A percentile compares a stretch with the other conserved stretches of the same genome.
phyloP scores from a whole-genome alignment of 2,797 vertebrate species.

The Sparidentex hasta region DNA sequence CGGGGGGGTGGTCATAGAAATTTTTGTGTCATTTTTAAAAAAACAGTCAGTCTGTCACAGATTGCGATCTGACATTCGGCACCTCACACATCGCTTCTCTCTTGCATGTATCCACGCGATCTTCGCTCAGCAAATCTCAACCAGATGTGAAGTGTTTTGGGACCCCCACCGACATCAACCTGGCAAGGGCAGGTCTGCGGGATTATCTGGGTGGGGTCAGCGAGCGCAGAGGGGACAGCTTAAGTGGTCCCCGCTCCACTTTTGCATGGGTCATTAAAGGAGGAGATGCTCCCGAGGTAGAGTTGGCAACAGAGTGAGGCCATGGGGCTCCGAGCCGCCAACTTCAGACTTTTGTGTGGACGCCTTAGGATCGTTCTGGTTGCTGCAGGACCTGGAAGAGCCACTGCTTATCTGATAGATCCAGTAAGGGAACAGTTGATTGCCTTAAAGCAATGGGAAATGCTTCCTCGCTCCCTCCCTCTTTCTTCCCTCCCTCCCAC shows the following conservation, averaged over 20 bases:
- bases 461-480: slow-evolving; percentile 75
- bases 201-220: slow-evolving; percentile 77
- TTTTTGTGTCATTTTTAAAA: slow-evolving; percentile 62
- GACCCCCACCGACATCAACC: slow-evolving; percentile 65
- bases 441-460: slow-evolving; percentile 86
- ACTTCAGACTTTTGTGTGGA: slow-evolving; percentile 38
- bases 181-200: slow-evolving; percentile 67
- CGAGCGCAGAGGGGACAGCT: slow-evolving; percentile 53
- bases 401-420: slow-evolving; percentile 78
- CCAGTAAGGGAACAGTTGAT: slow-evolving; percentile 83
- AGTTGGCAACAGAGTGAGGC: slow-evolving; percentile 12
- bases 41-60: slow-evolving; percentile 63
- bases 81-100: slow-evolving; percentile 49
- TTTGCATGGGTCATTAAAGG: slow-evolving; percentile 61
- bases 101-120: slow-evolving; percentile 49
- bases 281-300: slow-evolving; percentile 66
- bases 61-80: slow-evolving; percentile 71
- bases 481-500: slow-evolving; percentile 58
- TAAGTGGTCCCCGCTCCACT: slow-evolving; percentile 58
- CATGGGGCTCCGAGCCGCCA: slow-evolving; percentile 22
- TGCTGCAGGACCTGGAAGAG: slow-evolving; percentile 76
- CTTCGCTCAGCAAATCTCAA: slow-evolving; percentile 68
- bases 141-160: slow-evolving; percentile 76
- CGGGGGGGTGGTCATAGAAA: slow-evolving; percentile 29
- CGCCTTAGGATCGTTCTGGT: slow-evolving; percentile 28